phyloP scores from a whole-genome alignment of 2,888 invertebrate genomes.

The Drosophila birchii region DNA sequence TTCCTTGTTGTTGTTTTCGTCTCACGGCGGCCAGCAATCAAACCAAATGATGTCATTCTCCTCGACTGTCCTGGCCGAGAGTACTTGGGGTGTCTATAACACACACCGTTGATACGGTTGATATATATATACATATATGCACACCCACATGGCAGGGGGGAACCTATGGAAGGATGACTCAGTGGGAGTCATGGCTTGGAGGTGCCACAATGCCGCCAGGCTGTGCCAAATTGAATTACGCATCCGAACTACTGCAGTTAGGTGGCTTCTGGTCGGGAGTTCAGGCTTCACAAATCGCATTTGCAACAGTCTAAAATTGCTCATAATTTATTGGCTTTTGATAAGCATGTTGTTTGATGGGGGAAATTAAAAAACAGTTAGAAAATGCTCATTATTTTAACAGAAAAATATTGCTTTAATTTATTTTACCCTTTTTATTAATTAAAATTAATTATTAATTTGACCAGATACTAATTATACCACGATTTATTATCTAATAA shows the following conservation, averaged over 20 bases:
- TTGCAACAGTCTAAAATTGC: constrained; percentile 5
- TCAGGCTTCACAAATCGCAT: constrained; percentile 32
- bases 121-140: neutral
- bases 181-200: constrained; percentile 30
- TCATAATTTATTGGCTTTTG: neutral
- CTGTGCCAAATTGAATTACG: constrained; percentile 61
- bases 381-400: neutral
- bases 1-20: constrained; percentile 10
- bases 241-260: constrained; percentile 24
- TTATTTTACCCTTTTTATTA: neutral
- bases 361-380: neutral
- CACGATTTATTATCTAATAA: neutral
- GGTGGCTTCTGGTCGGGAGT: constrained; percentile 26
- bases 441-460: neutral
- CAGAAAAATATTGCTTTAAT: too few relatives aligned
- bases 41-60: constrained; percentile 63
- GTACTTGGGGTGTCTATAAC: constrained; percentile 13
- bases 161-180: constrained; percentile 43
- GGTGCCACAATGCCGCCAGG: constrained; percentile 20
- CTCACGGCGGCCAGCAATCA: constrained; percentile 27
- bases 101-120: constrained; percentile 2
- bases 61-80: constrained; percentile 26
- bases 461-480: neutral
- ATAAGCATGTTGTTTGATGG: too few relatives aligned
- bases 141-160: neutral